phyloP scores from a whole-genome alignment of 2,797 vertebrate genomes.

The Pogonophryne albipinna region DNA sequence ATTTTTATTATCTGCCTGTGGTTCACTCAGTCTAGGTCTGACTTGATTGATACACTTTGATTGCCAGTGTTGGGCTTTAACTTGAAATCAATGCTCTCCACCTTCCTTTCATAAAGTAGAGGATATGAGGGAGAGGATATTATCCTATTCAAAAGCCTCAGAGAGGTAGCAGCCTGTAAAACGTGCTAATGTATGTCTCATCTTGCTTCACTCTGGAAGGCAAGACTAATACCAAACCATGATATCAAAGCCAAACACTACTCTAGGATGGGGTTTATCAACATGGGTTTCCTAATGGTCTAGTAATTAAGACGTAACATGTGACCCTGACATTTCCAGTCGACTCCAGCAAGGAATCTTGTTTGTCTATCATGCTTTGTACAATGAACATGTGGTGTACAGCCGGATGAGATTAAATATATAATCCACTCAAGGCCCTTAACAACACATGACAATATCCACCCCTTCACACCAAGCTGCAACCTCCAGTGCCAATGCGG shows the following conservation, averaged over 20 bases:
- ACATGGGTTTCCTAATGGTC: too few species aligned
- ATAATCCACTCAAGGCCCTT: too few species aligned
- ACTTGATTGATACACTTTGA: conserved; percentile 7
- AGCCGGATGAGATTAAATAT: neutral
- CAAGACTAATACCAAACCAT: too few species aligned
- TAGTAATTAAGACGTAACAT: neutral
- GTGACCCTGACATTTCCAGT: neutral
- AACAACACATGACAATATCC: too few species aligned
- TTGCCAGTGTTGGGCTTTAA: neutral
- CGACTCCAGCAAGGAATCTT: too few species aligned
- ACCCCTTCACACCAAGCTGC: too few species aligned
- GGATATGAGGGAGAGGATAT: conserved; percentile 24
- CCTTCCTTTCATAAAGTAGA: conserved; percentile 13
- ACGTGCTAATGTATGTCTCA: conserved; percentile 31
- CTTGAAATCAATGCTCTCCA: conserved; percentile 7
- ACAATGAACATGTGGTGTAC: neutral
- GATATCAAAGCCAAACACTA: neutral
- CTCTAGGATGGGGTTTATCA: neutral
- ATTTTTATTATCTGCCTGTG: neutral
- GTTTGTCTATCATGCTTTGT: neutral
- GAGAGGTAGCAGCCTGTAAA: conserved; percentile 8
- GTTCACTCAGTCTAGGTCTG: neutral
- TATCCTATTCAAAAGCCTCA: conserved; percentile 17
- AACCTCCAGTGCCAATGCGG: too few species aligned
- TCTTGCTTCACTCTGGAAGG: neutral